These are phyloP conservation scores for Drosophila helvetica DNA, from an alignment of 2,888 invertebrate species.

Conservation along the genomic window DNA sequence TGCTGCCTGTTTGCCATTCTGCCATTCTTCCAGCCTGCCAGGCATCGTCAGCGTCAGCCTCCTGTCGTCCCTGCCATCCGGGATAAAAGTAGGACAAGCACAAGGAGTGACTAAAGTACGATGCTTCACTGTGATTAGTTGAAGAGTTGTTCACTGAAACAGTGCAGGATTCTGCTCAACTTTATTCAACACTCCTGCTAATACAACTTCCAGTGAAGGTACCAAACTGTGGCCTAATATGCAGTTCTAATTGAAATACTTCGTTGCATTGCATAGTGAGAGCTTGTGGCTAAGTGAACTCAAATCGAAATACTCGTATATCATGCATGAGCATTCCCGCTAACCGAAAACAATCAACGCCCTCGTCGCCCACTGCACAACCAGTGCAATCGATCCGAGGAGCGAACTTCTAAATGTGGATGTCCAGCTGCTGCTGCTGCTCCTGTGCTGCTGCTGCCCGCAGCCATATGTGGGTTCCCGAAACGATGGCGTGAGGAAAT, in stretches of 20 bases:
- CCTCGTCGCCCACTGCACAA: not conserved
- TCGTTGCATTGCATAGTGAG: not conserved
- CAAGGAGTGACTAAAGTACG: conserved; percentile 28
- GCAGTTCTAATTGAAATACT: not conserved
- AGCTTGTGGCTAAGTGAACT: not conserved
- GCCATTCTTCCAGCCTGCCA: conserved; percentile 26
- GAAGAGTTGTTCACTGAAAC: conserved; percentile 16
- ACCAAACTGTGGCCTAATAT: too few relatives aligned
- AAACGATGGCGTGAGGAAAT: conserved; percentile 49
- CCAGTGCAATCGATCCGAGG: conserved; percentile 31
- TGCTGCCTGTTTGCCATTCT: conserved; percentile 23
- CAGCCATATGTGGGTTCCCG: conserved; percentile 17
- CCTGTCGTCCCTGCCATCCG: conserved; percentile 14
- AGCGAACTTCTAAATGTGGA: conserved; percentile 50
- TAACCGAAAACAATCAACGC: not conserved
- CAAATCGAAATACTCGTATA: conserved; percentile 18
- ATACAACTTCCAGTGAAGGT: not conserved
- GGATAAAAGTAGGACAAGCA: conserved; percentile 20
- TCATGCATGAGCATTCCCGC: not conserved
- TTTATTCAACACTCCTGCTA: not conserved
- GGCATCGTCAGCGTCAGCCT: conserved; percentile 38
- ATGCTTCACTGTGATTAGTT: conserved; percentile 55
- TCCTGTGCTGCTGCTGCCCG: conserved; percentile 28
- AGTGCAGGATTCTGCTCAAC: not conserved
- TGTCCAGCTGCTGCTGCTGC: conserved; percentile 27